Percentiles rank a stretch among this genome's conserved stretches.
phyloP scores from a whole-genome alignment of 2,113 vertebrate genomes.

The Varanus salvator region DNA sequence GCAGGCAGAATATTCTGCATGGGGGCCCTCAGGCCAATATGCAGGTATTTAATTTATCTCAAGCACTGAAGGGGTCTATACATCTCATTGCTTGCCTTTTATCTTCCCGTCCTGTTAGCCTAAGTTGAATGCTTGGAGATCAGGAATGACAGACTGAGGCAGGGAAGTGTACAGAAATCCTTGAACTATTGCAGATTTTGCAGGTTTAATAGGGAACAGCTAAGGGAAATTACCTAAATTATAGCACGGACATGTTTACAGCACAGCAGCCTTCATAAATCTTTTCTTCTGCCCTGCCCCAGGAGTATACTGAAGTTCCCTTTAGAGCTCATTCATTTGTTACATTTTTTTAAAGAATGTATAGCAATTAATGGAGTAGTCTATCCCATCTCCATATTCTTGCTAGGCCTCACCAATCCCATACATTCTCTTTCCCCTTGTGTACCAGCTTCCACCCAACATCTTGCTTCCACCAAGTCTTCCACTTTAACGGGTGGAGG shows the following conservation, averaged over 20 bases:
- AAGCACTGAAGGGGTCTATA: constrained; percentile 65
- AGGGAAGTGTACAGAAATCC: constrained; percentile 26
- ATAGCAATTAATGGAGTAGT: constrained; percentile 4
- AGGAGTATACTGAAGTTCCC: constrained; percentile 52
- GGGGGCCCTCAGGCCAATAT: constrained; percentile 77
- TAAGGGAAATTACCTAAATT: constrained; percentile 50
- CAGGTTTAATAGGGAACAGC: constrained; percentile 51
- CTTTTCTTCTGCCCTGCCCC: constrained; percentile 1
- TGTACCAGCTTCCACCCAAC: not conserved
- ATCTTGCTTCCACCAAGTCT: not conserved
- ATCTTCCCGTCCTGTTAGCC: constrained; percentile 61
- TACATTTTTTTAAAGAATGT: constrained; percentile 49
- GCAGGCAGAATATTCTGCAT: constrained; percentile 69
- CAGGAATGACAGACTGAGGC: constrained; percentile 43
- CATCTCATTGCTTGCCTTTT: constrained; percentile 59
- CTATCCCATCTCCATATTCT: constrained; percentile 24
- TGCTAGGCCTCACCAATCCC: constrained; percentile 2
- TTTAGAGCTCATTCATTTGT: constrained; percentile 47
- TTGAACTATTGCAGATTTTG: constrained; percentile 21
- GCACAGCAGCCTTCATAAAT: constrained; percentile 54
- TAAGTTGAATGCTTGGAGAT: constrained; percentile 53
- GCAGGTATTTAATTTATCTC: constrained; percentile 80
- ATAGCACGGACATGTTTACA: constrained; percentile 49
- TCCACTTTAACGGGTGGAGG: too few species aligned
- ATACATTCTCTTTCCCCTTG: too few species aligned